Conservation (phyloP, 2,113 vertebrate genomes). For the Formicarius rufipectus region DNA sequence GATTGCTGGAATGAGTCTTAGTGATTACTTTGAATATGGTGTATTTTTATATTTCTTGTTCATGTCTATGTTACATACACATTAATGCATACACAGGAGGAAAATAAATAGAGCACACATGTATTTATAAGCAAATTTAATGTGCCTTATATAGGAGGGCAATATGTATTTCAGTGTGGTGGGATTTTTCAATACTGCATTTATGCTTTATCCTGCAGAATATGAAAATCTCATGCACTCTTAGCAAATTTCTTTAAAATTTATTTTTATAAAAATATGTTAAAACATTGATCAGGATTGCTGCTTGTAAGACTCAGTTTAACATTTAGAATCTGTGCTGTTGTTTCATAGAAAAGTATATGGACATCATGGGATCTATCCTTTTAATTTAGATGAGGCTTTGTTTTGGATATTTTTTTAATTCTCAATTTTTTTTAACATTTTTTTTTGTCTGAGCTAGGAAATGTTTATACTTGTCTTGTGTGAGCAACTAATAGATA, state of each 20-base stretch:
- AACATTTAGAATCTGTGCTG: neutral
- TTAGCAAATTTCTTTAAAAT: neutral
- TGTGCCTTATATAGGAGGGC: neutral
- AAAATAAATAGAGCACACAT: neutral
- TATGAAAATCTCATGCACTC: neutral
- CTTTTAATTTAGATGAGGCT: neutral
- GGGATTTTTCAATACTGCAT: neutral
- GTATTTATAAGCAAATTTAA: neutral
- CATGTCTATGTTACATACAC: neutral
- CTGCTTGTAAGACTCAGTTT: neutral
- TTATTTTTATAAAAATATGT: neutral
- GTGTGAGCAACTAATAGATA: neutral
- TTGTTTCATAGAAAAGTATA: conserved; percentile 15
- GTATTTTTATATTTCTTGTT: conserved; percentile 2
- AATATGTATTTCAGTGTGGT: neutral
- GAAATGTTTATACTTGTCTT: neutral
- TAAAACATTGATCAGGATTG: conserved; percentile 5
- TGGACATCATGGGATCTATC: neutral
- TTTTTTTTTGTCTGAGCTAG: neutral
- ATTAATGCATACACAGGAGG: neutral
- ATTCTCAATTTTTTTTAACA: neutral
- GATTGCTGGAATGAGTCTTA: neutral
- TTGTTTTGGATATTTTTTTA: neutral
- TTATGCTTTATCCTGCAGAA: neutral
- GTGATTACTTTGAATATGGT: neutral